Conservation (phyloP, 1,140 invertebrate genomes). For the Saccostrea echinata region DNA sequence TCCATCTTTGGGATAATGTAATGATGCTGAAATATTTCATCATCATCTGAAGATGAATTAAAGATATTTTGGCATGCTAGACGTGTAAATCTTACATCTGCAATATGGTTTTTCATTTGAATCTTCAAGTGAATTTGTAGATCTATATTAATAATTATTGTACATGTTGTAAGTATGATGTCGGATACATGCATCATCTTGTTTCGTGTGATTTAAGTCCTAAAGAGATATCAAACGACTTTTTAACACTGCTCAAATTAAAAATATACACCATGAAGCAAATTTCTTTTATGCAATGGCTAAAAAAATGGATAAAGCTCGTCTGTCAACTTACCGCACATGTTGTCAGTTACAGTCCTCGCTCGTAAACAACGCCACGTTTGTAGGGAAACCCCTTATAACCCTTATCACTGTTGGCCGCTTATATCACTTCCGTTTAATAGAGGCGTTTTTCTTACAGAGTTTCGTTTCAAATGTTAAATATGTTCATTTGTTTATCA, state of each 20-base stretch:
- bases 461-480: too few species aligned
- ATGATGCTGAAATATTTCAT: too few species aligned
- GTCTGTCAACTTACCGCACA: conserved; percentile 12
- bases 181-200: neutral
- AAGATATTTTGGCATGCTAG: too few species aligned
- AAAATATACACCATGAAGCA: neutral
- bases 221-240: neutral
- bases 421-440: conserved; percentile 23
- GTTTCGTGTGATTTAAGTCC: neutral
- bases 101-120: too few species aligned
- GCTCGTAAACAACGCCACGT: conserved; percentile 30
- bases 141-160: too few species aligned
- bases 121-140: too few species aligned
- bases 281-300: neutral
- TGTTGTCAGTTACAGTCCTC: neutral
- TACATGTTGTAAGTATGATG: too few species aligned
- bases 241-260: neutral
- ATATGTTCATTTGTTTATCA: too few species aligned
- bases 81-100: too few species aligned
- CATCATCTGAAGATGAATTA: too few species aligned
- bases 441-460: too few species aligned
- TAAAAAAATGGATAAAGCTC: neutral
- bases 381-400: conserved; percentile 16
- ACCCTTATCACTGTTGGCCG: conserved; percentile 11
- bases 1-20: too few species aligned